Percentiles rank a stretch among this genome's conserved stretches.
phyloP scores from a whole-genome alignment of 92 coral and sea anemone genomes.

The Montipora capitata region DNA sequence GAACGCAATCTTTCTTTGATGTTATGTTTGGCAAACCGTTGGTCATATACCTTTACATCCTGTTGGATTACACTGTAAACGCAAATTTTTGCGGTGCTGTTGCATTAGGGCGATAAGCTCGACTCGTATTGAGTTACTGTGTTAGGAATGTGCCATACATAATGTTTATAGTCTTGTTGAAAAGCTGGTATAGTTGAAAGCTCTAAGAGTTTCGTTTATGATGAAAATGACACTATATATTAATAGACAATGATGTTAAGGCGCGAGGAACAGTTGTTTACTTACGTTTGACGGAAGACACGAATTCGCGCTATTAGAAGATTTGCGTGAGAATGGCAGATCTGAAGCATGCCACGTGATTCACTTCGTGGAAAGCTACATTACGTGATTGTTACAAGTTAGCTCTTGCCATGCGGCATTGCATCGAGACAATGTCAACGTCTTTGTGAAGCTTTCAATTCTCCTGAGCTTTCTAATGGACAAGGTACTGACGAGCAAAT shows the following conservation, averaged over 20 bases:
- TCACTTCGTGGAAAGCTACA: no score
- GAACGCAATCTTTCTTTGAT: neutral
- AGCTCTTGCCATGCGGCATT: neutral
- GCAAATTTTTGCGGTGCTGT: neutral
- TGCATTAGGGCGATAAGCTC: neutral
- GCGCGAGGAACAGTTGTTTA: neutral
- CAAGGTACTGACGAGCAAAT: neutral
- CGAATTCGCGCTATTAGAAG: neutral
- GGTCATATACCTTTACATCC: neutral
- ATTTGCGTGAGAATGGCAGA: neutral
- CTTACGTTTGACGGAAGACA: neutral
- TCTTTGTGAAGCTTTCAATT: neutral
- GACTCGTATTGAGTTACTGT: neutral
- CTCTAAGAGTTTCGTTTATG: neutral
- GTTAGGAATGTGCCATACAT: neutral
- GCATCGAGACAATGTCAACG: neutral
- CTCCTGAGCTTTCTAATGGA: neutral
- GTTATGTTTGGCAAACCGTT: no score
- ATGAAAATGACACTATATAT: neutral
- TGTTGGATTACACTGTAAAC: neutral
- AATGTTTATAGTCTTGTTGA: neutral
- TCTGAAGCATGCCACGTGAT: neutral
- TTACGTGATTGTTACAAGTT: neutral
- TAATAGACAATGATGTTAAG: neutral
- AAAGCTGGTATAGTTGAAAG: constrained; percentile 16